Conservation (phyloP, 2,797 vertebrate species). For the Crax fasciolata region DNA sequence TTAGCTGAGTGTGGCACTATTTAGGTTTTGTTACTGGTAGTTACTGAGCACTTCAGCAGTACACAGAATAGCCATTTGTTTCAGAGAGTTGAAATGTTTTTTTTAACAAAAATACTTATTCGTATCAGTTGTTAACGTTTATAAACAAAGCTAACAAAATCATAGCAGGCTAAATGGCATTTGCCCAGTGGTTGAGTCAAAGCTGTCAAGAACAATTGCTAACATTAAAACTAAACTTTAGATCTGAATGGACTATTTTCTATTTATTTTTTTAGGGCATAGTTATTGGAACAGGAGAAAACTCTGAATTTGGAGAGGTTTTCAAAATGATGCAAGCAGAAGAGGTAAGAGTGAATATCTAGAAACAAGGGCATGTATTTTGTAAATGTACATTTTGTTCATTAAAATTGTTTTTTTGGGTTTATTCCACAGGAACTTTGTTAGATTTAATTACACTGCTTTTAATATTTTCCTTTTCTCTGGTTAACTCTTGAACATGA, state of each 20-base stretch:
- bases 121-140: background rate
- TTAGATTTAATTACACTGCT: background rate
- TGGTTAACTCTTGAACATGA: background rate
- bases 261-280: conserved; percentile 87
- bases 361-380: background rate
- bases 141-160: background rate
- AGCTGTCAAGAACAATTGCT: background rate
- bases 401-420: background rate
- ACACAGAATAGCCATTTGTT: background rate
- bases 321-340: conserved; percentile 99
- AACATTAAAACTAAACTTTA: background rate
- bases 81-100: background rate
- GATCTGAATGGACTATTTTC: background rate
- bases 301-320: conserved; percentile 94
- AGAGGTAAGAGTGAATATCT: conserved; percentile 86
- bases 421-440: background rate
- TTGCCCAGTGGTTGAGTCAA: background rate
- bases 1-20: background rate
- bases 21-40: background rate
- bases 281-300: conserved; percentile 98
- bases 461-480: background rate
- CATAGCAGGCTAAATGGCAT: background rate
- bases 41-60: background rate
- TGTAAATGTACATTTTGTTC: background rate
- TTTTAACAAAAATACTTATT: background rate